These are phyloP conservation scores for Aradophagus sp. DNA, from an alignment of 1,140 invertebrate species.

Conservation along the genomic window DNA sequence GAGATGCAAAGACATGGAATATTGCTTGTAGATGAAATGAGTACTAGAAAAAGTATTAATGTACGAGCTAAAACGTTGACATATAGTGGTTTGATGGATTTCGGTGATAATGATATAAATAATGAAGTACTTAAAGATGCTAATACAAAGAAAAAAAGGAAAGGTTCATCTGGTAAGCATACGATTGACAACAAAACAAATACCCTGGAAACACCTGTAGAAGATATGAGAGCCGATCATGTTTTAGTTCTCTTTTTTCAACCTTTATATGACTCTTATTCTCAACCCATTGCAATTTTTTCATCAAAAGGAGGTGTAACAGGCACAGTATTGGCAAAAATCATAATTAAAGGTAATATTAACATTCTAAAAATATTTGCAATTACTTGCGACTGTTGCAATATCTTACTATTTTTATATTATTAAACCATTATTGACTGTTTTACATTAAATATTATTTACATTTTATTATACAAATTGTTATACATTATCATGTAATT, in stretches of 20 bases:
- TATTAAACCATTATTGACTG: no score
- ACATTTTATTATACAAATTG: no score
- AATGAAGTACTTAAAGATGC: background rate
- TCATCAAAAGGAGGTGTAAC: constrained; percentile 29
- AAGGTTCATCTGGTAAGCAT: background rate
- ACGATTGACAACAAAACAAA: background rate
- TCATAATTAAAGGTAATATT: constrained; percentile 19
- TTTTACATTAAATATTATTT: no score
- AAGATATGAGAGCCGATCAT: constrained; percentile 38
- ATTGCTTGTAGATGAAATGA: constrained; percentile 26
- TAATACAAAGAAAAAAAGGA: constrained; percentile 3
- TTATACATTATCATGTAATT: background rate
- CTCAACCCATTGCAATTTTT: constrained; percentile 42
- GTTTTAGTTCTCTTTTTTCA: constrained; percentile 51
- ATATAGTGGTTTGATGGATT: constrained; percentile 23
- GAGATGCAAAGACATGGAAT: constrained; percentile 22
- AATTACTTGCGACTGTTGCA: no score
- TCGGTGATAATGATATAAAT: constrained; percentile 21
- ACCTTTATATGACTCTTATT: constrained; percentile 25
- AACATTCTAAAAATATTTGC: background rate
- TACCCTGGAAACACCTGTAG: background rate
- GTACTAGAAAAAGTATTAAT: constrained; percentile 13
- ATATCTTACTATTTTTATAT: no score
- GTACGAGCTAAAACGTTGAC: constrained; percentile 14
- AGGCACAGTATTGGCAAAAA: constrained; percentile 10